A percentile compares a stretch with the other conserved stretches of the same genome.
Evolutionary conservation across 2,888 invertebrate species (phyloP).

Genomic region (Chrysina gloriosa): DNA sequence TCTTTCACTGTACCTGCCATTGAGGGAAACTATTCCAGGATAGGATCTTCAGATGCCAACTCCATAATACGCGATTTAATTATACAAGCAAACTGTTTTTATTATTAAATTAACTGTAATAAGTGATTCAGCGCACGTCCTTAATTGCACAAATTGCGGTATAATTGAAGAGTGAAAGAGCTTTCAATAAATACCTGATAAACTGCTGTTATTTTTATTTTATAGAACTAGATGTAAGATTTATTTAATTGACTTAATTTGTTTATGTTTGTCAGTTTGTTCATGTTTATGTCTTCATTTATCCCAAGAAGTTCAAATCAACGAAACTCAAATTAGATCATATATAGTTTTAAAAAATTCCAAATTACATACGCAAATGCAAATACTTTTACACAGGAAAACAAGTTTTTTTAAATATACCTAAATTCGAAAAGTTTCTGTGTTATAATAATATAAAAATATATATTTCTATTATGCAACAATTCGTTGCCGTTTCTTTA

Average conservation of each 20-base stretch:
- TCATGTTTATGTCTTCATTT: no score
- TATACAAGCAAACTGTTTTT: background rate
- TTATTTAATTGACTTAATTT: background rate
- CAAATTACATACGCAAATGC: no score
- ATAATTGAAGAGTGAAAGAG: background rate
- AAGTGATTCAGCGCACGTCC: conserved; percentile 1
- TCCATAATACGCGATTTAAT: conserved; percentile 3
- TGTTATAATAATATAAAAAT: background rate
- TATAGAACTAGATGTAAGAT: background rate
- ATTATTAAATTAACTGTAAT: conserved; percentile 13
- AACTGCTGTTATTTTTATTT: background rate
- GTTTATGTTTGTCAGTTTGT: background rate
- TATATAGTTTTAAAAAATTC: no score
- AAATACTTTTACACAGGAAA: no score
- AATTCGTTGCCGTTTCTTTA: background rate
- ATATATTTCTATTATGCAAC: background rate
- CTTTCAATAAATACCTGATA: conserved; percentile 7
- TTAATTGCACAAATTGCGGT: conserved; percentile 12
- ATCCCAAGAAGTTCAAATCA: no score
- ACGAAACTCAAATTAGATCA: no score
- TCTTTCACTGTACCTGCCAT: no score
- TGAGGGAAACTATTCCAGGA: background rate
- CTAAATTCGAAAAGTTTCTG: background rate
- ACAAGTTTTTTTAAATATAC: background rate
- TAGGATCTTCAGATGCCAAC: conserved; percentile 9